Evolutionary conservation across 2,888 invertebrate genomes (phyloP).

Genomic region (Eupeodes latifasciatus): DNA sequence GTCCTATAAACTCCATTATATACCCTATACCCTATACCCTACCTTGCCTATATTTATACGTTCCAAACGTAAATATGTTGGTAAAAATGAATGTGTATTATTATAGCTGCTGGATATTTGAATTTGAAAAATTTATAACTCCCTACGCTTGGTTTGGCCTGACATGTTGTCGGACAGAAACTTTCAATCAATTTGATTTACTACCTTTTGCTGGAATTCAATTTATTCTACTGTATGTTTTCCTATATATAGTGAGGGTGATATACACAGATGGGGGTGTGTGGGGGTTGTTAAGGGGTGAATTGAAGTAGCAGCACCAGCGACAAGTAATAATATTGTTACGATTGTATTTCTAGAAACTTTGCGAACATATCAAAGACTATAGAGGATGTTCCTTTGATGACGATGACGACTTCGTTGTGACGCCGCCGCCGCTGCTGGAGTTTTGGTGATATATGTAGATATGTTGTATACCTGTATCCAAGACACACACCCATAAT

Average conservation of each 20-base stretch:
- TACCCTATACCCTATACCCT: too few relatives aligned
- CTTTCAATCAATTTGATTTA: constrained; percentile 75
- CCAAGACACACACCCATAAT: constrained; percentile 65
- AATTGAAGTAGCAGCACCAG: not conserved
- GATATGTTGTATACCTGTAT: constrained; percentile 23
- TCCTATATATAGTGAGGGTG: not conserved
- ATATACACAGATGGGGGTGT: not conserved
- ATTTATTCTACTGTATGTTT: constrained; percentile 55
- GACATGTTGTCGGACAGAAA: constrained; percentile 70
- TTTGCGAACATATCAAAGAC: not conserved
- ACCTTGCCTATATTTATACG: not conserved
- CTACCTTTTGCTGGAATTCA: constrained; percentile 70
- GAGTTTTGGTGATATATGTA: not conserved
- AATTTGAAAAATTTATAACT: constrained; percentile 73
- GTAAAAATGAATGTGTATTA: not conserved
- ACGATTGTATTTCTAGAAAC: constrained; percentile 10
- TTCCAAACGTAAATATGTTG: not conserved
- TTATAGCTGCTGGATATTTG: constrained; percentile 47
- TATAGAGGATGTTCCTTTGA: not conserved
- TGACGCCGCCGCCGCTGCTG: constrained; percentile 32
- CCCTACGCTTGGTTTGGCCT: constrained; percentile 45
- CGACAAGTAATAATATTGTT: constrained; percentile 69
- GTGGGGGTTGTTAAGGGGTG: not conserved
- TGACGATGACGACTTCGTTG: constrained; percentile 13
- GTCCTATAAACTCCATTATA: constrained; percentile 17